Evolutionary conservation across 1,140 invertebrate genomes (phyloP), one percentile per base, ranked within the genome.

Genomic region (Aphidius ervi): DNA sequence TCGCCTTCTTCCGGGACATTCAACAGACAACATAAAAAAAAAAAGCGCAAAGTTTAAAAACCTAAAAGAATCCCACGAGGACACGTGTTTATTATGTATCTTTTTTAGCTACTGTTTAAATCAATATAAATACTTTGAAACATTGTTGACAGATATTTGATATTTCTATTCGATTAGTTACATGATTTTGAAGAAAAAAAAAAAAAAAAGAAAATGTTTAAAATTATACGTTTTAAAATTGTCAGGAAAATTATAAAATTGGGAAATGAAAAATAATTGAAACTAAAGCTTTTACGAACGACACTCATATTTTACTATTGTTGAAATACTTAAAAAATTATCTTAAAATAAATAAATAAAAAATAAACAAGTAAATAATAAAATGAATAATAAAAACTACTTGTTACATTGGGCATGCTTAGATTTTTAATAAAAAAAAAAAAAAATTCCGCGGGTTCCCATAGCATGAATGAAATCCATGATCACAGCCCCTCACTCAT

Each of bases 1-100:
- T 47, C n/a, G 37, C 23, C 63, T 52, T 64, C 65, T 68, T 70
- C 67, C 66, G 63, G 69, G 64, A 64, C 57, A 65, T 66, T 70
- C 63, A 65, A 61, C 59, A 42, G 61, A 37, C 48, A 55, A 42
- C 23, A 55, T 39, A 37, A 20, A 16, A 40, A 16, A 31, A 39
- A 7, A 52, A 9, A 20, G 47, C 59, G 63, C 65, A 63, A 68
- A 69, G 63, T 65, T 63, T 43, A 59, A 56, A 56, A 55, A 63
- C n/a, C 47, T 10, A 50, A n/a, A 10, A 54, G 16, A 41, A 39
- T 6, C 3, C 8, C 52, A 54, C 52, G 10, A 40, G 16, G 39
- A 54, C 52, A 54, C 52, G 52, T 54, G 52, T 9, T n/a, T 40
- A 41, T 54, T 6, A 0, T 31, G 23, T 31, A 31, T 31, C 23